A percentile compares a stretch with the other conserved stretches of the same genome.
phyloP scores from a whole-genome alignment of 2,113 vertebrate genomes.

The Coptodon rendalli region DNA sequence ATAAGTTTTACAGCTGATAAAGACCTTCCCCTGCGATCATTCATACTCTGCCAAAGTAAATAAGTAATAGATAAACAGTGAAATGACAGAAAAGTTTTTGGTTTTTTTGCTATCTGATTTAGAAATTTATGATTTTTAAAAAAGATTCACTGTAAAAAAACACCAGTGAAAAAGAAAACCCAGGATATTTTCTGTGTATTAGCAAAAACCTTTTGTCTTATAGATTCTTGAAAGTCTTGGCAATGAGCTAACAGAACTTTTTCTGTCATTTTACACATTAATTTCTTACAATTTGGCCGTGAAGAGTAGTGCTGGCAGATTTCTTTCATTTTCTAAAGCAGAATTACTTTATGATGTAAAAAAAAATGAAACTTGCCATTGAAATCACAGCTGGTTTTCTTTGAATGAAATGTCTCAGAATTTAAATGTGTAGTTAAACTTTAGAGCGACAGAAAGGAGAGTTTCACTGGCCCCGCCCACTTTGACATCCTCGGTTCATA shows the following conservation, averaged over 20 bases:
- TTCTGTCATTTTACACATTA: neutral
- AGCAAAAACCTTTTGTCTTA: neutral
- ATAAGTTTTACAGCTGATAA: neutral
- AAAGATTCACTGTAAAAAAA: neutral
- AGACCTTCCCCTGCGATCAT: neutral
- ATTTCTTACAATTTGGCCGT: neutral
- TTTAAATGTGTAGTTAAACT: neutral
- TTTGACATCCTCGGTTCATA: fast-evolving
- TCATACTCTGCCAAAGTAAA: fast-evolving
- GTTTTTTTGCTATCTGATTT: fast-evolving
- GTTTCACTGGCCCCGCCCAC: neutral
- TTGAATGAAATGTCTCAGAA: neutral
- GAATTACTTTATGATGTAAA: neutral
- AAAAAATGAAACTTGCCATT: neutral
- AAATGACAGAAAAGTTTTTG: neutral
- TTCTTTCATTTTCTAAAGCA: fast-evolving
- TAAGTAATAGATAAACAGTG: fast-evolving
- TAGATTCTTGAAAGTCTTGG: neutral
- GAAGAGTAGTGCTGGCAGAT: neutral
- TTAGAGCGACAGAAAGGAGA: neutral
- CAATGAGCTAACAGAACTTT: fast-evolving
- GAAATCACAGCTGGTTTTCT: neutral
- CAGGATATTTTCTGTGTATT: fast-evolving
- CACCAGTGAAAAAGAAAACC: fast-evolving
- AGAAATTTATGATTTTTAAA: fast-evolving